phyloP scores from a whole-genome alignment of 2,797 vertebrate species.

The Threskiornis aethiopicus region DNA sequence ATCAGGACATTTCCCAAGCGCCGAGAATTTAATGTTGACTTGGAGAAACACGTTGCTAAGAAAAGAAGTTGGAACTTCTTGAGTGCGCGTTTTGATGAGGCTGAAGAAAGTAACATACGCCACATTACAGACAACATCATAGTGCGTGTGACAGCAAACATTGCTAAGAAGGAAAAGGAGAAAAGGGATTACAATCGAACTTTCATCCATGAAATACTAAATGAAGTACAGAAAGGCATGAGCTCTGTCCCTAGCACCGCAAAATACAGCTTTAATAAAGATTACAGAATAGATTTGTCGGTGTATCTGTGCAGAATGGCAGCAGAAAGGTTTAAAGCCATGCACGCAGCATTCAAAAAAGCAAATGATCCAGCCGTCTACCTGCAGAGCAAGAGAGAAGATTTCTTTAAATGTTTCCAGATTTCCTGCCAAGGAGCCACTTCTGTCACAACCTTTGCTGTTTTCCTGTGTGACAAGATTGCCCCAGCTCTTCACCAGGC shows the following conservation, averaged over 20 bases:
- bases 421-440: conserved; percentile 66
- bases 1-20: not conserved
- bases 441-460: conserved; percentile 46
- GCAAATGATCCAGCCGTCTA: conserved; percentile 51
- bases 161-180: not conserved
- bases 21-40: not conserved
- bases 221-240: not conserved
- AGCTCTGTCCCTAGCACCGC: not conserved
- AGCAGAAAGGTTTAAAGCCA: not conserved
- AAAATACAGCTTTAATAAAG: conserved; percentile 19
- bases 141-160: not conserved
- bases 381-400: conserved; percentile 52
- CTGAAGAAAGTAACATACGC: not conserved
- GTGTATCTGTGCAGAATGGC: conserved; percentile 25
- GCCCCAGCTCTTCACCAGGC: not conserved
- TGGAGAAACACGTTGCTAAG: not conserved
- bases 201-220: conserved; percentile 65
- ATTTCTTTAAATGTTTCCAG: conserved; percentile 69
- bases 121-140: not conserved
- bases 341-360: conserved; percentile 5
- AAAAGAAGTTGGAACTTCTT: rapidly evolving
- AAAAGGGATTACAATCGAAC: conserved; percentile 11
- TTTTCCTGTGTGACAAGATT: conserved; percentile 63
- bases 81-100: rapidly evolving
- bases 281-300: conserved; percentile 49